Evolutionary conservation across 2,113 vertebrate species (phyloP), one percentile per base, ranked within the genome.

Genomic region (Dipodomys merriami): DNA sequence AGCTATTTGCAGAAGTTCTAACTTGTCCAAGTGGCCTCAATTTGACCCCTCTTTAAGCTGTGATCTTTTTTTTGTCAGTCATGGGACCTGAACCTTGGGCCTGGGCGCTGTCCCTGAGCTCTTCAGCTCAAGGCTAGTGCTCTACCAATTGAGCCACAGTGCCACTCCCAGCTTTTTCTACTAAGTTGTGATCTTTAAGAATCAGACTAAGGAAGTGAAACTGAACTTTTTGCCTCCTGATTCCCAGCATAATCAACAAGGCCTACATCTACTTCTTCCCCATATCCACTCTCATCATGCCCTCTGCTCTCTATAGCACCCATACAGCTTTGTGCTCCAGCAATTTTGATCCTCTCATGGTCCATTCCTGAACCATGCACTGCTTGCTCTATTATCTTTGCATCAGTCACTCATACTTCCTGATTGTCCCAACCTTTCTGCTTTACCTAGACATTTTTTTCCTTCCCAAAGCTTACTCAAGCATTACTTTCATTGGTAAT

Each of bases 121-220:
- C 39, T 39, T 5, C 39, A 39, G 39, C 39, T 39, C 39, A 39
- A 39, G 39, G 39, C 39, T 39, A 39, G 39, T 39, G 39, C 39
- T 39, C 39, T 39, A 39, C 39, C 39, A 39, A 5, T 39, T 39
- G 39, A 39, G 39, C 39, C 39, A 39, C 6, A 39, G 39, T 5
- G 6, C 39, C 39, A 39, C 39, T 39, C 6, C 39, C 5, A 5
- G 39, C 39, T 39, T 39, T 39, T 39, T 39, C 39, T 39, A 39
- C 39, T 49, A 88, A 83, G 53, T 25, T 49, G 80, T 25, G 57
- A 76, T 53, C 44, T 91, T 85, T 84, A 81, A 95, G 57, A 94
- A 44, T 85, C 90, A 90, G 13, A 94, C 35, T 62, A 85, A 92
- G 39, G 88, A 95, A 85, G 12, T 13, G 30, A 89, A 62, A 78